These are phyloP conservation scores for Seriola quinqueradiata DNA, from an alignment of 2,113 vertebrate genomes.

Conservation along the genomic window DNA sequence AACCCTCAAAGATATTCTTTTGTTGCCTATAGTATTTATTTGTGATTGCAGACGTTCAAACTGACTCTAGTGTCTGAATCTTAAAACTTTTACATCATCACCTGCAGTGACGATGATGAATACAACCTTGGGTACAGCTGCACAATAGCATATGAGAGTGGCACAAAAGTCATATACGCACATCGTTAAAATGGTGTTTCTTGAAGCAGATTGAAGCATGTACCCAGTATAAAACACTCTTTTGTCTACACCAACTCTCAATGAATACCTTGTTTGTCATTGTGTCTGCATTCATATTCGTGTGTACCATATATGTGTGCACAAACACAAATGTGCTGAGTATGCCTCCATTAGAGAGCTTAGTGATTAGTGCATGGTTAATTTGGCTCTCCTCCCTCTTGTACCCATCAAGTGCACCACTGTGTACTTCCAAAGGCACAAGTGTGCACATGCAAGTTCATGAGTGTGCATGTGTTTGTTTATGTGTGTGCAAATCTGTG, in stretches of 20 bases:
- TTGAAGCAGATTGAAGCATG: slow-evolving; percentile 7
- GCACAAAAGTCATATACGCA: neutral
- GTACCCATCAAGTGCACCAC: slow-evolving; percentile 65
- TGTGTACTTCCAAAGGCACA: slow-evolving; percentile 58
- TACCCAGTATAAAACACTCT: neutral
- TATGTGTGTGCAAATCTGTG: slow-evolving; percentile 39
- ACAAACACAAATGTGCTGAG: slow-evolving; percentile 37
- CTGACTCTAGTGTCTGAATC: neutral
- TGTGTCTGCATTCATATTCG: slow-evolving; percentile 14
- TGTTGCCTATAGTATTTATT: neutral
- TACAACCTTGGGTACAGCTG: neutral
- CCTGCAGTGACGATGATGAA: neutral
- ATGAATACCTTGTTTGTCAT: slow-evolving; percentile 3
- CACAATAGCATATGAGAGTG: neutral
- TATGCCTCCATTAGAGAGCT: slow-evolving; percentile 72
- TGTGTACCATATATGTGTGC: slow-evolving; percentile 33
- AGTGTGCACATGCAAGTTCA: slow-evolving; percentile 77
- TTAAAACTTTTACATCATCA: neutral
- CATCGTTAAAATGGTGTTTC: neutral
- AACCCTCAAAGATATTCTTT: neutral
- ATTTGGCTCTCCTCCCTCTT: slow-evolving; percentile 76
- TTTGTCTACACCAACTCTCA: neutral
- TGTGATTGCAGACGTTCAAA: slow-evolving; percentile 4
- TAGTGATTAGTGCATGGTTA: slow-evolving; percentile 80
- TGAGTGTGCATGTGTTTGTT: slow-evolving; percentile 35